These are phyloP conservation scores for Phasianus colchicus DNA, from an alignment of 2,113 vertebrate genomes.

Conservation along the genomic window DNA sequence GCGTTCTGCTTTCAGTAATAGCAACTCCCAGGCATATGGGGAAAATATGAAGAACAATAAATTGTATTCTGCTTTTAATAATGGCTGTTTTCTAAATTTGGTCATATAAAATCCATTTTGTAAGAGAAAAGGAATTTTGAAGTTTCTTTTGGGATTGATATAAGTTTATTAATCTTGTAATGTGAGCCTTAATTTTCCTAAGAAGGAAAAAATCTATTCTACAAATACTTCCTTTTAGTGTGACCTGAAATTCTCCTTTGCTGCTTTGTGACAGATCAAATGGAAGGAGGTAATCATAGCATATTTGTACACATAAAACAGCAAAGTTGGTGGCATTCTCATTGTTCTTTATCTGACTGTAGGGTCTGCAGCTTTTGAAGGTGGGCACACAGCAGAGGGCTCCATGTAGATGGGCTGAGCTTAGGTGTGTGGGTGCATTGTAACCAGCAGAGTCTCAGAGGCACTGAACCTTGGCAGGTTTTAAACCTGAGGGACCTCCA, in stretches of 20 bases:
- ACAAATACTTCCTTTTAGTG: neutral
- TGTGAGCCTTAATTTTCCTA: slow-evolving; percentile 29
- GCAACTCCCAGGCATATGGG: neutral
- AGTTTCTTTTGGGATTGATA: slow-evolving; percentile 62
- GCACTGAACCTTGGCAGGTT: neutral
- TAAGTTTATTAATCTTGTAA: slow-evolving; percentile 57
- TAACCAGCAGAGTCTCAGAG: neutral
- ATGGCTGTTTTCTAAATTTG: slow-evolving; percentile 29
- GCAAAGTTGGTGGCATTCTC: neutral
- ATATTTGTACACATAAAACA: neutral
- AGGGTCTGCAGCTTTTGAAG: neutral
- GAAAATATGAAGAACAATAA: slow-evolving; percentile 5
- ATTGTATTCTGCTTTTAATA: slow-evolving; percentile 52
- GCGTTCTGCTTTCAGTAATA: neutral
- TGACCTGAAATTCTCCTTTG: neutral
- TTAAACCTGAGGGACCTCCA: neutral
- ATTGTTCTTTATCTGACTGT: neutral
- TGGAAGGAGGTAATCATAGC: neutral
- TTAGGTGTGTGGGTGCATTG: neutral
- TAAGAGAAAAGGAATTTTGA: slow-evolving; percentile 66
- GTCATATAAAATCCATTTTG: slow-evolving; percentile 23
- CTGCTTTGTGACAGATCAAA: neutral
- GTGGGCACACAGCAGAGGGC: neutral
- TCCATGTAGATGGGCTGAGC: rapidly evolving
- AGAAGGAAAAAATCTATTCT: slow-evolving; percentile 40